Conservation (phyloP, 30 jellyfish, hydroid and myxozoan genomes). For the Aurelia aurita region DNA sequence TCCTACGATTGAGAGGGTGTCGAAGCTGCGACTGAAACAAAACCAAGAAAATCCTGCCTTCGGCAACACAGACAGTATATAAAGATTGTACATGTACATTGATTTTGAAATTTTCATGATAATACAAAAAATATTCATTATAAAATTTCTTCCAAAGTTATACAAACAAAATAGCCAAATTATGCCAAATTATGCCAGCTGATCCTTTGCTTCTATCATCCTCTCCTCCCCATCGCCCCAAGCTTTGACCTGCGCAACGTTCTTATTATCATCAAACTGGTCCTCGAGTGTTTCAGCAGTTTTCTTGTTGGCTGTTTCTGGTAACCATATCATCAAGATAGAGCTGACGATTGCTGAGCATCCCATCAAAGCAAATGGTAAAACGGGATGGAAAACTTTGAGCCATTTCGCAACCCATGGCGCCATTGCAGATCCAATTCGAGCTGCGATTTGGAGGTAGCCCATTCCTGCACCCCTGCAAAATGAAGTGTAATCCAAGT, state of each 20-base stretch:
- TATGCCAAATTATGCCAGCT: background rate
- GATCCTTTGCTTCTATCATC: background rate
- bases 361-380: slow-evolving; percentile 88
- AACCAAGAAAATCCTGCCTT: no score
- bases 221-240: background rate
- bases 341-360: slow-evolving; percentile 63
- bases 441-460: slow-evolving; percentile 82
- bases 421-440: slow-evolving; percentile 88
- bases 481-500: no score
- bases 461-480: slow-evolving; percentile 95
- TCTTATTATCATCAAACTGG: slow-evolving; percentile 20
- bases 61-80: no score
- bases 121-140: no score
- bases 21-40: no score
- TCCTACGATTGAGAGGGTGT: no score
- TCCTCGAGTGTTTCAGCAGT: slow-evolving; percentile 73
- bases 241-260: background rate
- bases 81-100: no score
- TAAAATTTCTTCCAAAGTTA: no score
- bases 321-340: slow-evolving; percentile 57
- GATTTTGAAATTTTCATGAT: no score
- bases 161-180: background rate
- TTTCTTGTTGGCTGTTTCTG: slow-evolving; percentile 82
- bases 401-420: slow-evolving; percentile 95
- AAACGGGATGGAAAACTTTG: slow-evolving; percentile 46